These are phyloP conservation scores for Furcula furcula DNA, from an alignment of 2,888 invertebrate species.

Conservation along the genomic window DNA sequence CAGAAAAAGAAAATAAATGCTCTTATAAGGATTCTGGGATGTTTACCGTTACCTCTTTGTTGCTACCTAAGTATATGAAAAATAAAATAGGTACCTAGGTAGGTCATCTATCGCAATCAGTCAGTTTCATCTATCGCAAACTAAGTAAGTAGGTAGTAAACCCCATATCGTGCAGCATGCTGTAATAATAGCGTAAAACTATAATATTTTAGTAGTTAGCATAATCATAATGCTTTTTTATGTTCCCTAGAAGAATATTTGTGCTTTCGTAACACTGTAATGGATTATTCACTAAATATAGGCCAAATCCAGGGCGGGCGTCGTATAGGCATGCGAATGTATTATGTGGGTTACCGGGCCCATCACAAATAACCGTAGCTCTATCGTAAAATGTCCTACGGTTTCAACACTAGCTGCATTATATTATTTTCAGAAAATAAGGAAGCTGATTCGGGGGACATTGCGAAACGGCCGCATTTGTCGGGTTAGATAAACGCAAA, in stretches of 20 bases:
- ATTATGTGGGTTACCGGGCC: conserved; percentile 61
- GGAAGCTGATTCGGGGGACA: conserved; percentile 19
- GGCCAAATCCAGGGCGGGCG: conserved; percentile 51
- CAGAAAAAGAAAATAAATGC: no score
- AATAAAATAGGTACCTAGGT: no score
- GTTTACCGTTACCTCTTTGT: no score
- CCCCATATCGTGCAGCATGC: no score
- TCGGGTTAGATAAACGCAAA: not conserved
- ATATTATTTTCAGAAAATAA: conserved; percentile 14
- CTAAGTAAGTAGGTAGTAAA: no score
- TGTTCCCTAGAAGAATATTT: conserved; percentile 17
- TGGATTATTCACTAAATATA: conserved; percentile 64
- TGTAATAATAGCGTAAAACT: no score
- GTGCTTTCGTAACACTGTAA: conserved; percentile 55
- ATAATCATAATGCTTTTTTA: not conserved
- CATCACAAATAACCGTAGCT: conserved; percentile 51
- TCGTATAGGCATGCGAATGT: conserved; percentile 61
- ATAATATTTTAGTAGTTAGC: no score
- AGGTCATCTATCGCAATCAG: no score
- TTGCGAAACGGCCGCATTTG: conserved; percentile 14
- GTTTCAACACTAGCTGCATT: conserved; percentile 51
- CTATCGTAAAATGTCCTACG: conserved; percentile 54
- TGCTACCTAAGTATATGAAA: no score
- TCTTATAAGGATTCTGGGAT: no score
- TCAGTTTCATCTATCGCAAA: no score